Conservation (phyloP, 2,888 invertebrate species). For the Tenthredo distinguenda region DNA sequence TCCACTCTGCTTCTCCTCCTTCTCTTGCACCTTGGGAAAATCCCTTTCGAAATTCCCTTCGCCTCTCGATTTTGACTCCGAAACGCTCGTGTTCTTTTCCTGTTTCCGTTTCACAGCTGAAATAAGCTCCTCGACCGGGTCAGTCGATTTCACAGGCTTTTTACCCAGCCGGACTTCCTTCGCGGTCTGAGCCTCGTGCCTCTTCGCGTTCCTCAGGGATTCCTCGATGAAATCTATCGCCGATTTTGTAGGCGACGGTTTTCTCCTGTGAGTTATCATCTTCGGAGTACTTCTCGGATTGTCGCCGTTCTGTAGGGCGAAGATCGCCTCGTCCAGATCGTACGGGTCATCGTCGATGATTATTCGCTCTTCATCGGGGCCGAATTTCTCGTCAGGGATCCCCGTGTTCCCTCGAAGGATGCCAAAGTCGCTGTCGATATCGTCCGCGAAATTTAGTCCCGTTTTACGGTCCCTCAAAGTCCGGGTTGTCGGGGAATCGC, state of each 20-base stretch:
- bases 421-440: conserved; percentile 63
- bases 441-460: conserved; percentile 58
- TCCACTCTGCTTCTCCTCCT: background rate
- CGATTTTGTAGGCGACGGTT: conserved; percentile 76
- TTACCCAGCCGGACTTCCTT: conserved; percentile 5
- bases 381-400: conserved; percentile 73
- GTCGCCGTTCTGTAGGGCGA: conserved; percentile 66
- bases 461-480: conserved; percentile 57
- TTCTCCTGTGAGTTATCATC: conserved; percentile 34
- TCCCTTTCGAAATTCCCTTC: background rate
- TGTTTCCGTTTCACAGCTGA: conserved; percentile 22
- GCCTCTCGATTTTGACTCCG: background rate
- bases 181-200: conserved; percentile 53
- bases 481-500: conserved; percentile 59
- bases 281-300: conserved; percentile 50
- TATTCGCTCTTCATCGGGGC: conserved; percentile 75
- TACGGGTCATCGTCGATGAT: conserved; percentile 75
- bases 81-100: conserved; percentile 2
- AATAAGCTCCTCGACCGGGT: conserved; percentile 24
- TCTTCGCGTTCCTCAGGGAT: conserved; percentile 67
- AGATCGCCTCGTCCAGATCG: conserved; percentile 70
- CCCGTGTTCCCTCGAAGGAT: conserved; percentile 65
- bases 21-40: background rate
- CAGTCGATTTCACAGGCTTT: background rate
- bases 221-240: conserved; percentile 73